These are phyloP conservation scores for Chydorus sphaericus DNA, from an alignment of 2,888 invertebrate species.

Conservation along the genomic window DNA sequence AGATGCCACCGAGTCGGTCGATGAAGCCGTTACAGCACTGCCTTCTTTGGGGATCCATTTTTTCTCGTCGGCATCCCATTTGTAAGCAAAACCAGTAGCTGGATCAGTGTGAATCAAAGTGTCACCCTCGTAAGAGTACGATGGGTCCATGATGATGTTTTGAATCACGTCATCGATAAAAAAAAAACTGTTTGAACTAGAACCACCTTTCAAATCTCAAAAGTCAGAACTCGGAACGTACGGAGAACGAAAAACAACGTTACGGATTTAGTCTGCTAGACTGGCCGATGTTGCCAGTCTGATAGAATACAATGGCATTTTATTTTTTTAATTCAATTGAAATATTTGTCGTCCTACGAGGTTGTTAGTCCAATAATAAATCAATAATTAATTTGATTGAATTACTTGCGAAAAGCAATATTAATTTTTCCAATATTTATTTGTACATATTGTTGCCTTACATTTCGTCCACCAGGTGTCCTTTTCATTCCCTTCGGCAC, in stretches of 20 bases:
- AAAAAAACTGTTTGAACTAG: neutral
- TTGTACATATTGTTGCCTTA: no score
- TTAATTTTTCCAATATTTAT: no score
- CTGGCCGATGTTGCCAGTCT: neutral
- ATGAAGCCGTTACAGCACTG: neutral
- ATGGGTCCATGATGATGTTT: no score
- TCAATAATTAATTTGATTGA: no score
- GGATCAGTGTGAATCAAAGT: constrained; percentile 62
- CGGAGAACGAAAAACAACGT: neutral
- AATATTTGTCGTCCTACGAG: no score
- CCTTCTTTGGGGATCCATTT: constrained; percentile 24
- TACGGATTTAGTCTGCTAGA: no score
- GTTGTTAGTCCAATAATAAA: no score
- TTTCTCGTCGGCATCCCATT: constrained; percentile 39
- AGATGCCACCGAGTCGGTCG: neutral
- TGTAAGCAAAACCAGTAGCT: constrained; percentile 46
- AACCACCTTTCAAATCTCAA: neutral
- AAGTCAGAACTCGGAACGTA: neutral
- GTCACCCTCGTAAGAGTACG: constrained; percentile 50
- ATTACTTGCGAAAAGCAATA: no score
- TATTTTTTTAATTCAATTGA: neutral
- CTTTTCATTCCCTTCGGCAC: no score
- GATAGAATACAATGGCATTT: neutral
- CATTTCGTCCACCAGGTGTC: no score
- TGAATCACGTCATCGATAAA: neutral